Base-by-base conservation (phyloP, 2,888 invertebrate species). In the Hypercompe scribonia region DNA sequence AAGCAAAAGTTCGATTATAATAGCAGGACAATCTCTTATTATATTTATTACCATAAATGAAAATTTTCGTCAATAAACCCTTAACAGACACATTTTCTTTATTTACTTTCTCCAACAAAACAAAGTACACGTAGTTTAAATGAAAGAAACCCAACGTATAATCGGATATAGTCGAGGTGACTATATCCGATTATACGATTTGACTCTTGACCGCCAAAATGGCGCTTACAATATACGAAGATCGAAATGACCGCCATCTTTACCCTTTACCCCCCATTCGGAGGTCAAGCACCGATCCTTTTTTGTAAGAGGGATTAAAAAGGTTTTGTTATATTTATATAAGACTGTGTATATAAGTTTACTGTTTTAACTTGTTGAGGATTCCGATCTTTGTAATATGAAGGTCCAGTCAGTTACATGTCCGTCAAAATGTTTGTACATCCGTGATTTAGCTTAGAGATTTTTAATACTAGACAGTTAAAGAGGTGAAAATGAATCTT, bases 171-270 rank as follows among this genome's bases (percentile, higher is more conserved):
- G 68, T 39, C 81, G 72, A 83, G 80, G 84, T 66, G 63, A 75
- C 75, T 28, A 36, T 72, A 83, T 83, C 83, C 77, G 76, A 81
- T 83, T 83, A 83, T 64, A 34, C 65, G 69, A 75, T 73, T 81
- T 83, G 77, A 81, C 82, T 74, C 61, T 68, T 83, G 78, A 77
- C 84, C 77, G 72, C 61, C 81, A 71, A 50, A 61, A 31, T 18
- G 4, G 31, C 18, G 61, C 15, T 31, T 31, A 31, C 31, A 54
- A n/a, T 13, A 5, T 58, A 61, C 28, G 18, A 61, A 39, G 28
- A 34, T 74, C 64, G 34, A 28, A 36, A 36, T 50, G 68, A 70
- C 33, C 64, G 39, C 18, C 54, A 71, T 64, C 39, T 50, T 70
- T 63, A 65, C 31, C 2, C 39, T n/a, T n/a, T n/a, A 3, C 39